Base-by-base conservation (phyloP, 2,113 vertebrate genomes). In the Rissa tridactyla region DNA sequence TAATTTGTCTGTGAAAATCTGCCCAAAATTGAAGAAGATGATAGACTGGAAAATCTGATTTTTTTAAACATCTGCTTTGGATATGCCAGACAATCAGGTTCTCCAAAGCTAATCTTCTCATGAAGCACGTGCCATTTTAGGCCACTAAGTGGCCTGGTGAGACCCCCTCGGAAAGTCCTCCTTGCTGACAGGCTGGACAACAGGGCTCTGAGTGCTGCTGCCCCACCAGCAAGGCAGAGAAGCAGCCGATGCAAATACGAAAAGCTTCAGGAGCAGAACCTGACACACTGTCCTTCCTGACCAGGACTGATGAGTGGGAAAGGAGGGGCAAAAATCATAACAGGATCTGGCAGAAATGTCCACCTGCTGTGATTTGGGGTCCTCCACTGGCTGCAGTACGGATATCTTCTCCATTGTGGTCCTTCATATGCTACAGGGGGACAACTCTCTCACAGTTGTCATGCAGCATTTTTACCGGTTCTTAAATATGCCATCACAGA, bases 321-420 rank as follows among this genome's bases (percentile, higher is more conserved):
- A 60, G 4, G 17, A 44, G 14, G 57, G 5, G 14, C 8, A 46
- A n/a, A 34, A 38, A 60, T 38, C 4, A 2, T 32, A 42, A 61
- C 7, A 34, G 30, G 15, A 85, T 82, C 30, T 73, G 44, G 6
- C 32, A 69, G 36, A 64, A 64, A 54, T 36, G 13, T 34, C 19
- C 15, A 21, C 17, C 21, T 36, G 42, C 10, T 66, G 20, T 13
- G 1, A 4, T 5, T 4, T 32, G 36, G 13, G 1, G 2, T 62
- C 10, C 9, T 65, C 32, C n/a, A 27, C 2, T 3, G 32, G 15
- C 32, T 78, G 23, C 22, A 57, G 13, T 15, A 22, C 25, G 30
- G 15, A 13, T 54, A 17, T n/a, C 36, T 77, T 54, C n/a, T 80
- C 30, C 27, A 40, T 5, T 9, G 2, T 40, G 17, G 13, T 79